phyloP scores from a whole-genome alignment of 2,797 vertebrate genomes.

The Coreius guichenoti region DNA sequence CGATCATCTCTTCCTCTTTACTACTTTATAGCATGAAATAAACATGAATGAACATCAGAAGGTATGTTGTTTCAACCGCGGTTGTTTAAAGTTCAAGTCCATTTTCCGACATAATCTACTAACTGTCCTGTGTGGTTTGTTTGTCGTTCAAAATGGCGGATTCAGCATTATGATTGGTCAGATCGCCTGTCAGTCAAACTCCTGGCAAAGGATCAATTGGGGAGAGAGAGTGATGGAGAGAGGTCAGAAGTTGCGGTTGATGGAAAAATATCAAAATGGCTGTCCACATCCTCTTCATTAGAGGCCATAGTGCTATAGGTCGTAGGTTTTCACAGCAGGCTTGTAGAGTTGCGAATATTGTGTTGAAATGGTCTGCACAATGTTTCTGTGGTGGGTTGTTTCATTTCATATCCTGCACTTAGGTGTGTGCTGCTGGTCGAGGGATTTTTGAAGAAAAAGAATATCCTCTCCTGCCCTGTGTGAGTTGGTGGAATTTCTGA shows the following conservation, averaged over 20 bases:
- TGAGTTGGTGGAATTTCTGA: constrained; percentile 75
- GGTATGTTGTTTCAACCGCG: no score
- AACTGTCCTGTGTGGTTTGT: no score
- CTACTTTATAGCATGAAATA: no score
- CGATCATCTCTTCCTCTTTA: no score
- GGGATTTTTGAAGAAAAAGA: constrained; percentile 47
- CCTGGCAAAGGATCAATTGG: no score
- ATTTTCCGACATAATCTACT: no score
- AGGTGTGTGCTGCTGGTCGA: constrained; percentile 3
- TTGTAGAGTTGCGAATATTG: not conserved
- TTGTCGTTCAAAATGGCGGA: no score
- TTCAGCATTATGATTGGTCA: no score
- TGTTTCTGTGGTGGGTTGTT: constrained; percentile 34
- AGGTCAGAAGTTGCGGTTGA: not conserved
- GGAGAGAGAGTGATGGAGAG: not conserved
- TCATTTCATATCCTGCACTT: constrained; percentile 38
- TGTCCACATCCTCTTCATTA: constrained; percentile 11
- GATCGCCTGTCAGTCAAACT: no score
- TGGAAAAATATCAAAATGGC: constrained; percentile 30
- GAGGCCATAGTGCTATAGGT: not conserved
- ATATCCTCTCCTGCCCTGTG: constrained; percentile 68
- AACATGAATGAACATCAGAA: no score
- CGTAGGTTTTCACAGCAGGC: constrained; percentile 10
- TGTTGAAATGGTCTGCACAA: not conserved
- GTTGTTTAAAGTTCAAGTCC: no score